Percentiles rank a stretch among this genome's conserved stretches.
Evolutionary conservation across 2,113 vertebrate genomes (phyloP).

Genomic region (Caloenas nicobarica): DNA sequence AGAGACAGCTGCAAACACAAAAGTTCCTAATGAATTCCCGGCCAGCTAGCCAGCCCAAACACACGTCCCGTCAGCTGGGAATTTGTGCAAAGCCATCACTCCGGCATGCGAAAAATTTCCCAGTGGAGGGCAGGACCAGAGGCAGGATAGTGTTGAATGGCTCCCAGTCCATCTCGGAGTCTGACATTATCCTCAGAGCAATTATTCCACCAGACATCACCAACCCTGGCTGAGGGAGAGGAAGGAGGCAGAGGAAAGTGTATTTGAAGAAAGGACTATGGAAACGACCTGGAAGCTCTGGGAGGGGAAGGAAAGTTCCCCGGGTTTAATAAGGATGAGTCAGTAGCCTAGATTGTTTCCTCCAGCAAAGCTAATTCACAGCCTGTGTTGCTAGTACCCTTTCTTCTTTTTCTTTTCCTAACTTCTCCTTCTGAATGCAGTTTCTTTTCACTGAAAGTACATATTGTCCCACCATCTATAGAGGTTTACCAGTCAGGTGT

Average conservation of each 20-base stretch:
- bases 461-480: background rate
- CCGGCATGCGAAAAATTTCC: slow-evolving; percentile 48
- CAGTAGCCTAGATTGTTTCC: background rate
- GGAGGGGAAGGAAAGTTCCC: background rate
- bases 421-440: background rate
- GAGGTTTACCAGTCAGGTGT: background rate
- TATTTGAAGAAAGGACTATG: background rate
- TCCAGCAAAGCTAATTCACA: background rate
- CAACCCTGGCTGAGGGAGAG: background rate
- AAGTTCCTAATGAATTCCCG: slow-evolving; percentile 73
- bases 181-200: background rate
- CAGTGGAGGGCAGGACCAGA: background rate
- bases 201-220: background rate
- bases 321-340: background rate
- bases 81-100: slow-evolving; percentile 50
- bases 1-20: slow-evolving; percentile 68
- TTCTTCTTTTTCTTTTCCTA: background rate
- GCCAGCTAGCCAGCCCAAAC: slow-evolving; percentile 54
- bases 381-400: background rate
- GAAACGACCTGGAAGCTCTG: background rate
- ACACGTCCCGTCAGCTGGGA: slow-evolving; percentile 21
- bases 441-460: background rate
- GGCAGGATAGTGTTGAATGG: background rate
- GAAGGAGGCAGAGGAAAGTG: background rate
- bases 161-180: background rate